Evolutionary conservation across 2,888 invertebrate genomes (phyloP).

Genomic region (Netelia inedita): DNA sequence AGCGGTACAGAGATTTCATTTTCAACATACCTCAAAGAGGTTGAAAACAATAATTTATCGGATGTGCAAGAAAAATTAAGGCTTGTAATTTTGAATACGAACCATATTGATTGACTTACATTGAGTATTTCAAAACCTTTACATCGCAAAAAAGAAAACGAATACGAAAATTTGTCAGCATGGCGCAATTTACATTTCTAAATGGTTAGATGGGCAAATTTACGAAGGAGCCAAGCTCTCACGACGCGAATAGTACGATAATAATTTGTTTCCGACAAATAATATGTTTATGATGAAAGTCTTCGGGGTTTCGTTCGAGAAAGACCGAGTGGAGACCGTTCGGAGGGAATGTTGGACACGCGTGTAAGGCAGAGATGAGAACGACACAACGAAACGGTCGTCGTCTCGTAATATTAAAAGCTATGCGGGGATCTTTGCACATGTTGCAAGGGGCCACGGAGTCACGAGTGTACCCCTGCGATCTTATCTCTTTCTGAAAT

Average conservation of each 20-base stretch:
- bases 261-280: constrained; percentile 27
- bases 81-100: too few species aligned
- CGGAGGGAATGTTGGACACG: constrained; percentile 34
- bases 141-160: too few species aligned
- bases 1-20: too few species aligned
- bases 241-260: background rate
- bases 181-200: too few species aligned
- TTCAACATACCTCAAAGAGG: too few species aligned
- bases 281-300: constrained; percentile 42
- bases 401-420: constrained; percentile 59
- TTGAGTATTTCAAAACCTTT: too few species aligned
- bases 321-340: constrained; percentile 21
- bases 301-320: constrained; percentile 28
- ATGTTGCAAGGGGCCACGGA: constrained; percentile 56
- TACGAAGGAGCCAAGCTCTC: background rate
- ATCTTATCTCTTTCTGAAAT: constrained; percentile 71
- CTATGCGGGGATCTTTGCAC: constrained; percentile 56
- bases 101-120: too few species aligned
- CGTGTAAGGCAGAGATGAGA: constrained; percentile 39
- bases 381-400: constrained; percentile 26
- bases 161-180: too few species aligned
- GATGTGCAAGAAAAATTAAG: too few species aligned
- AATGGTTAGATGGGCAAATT: too few species aligned
- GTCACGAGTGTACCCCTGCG: constrained; percentile 58
- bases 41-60: too few species aligned